A percentile compares a stretch with the other conserved stretches of the same genome.
phyloP scores from a whole-genome alignment of 2,797 vertebrate genomes.

The Smutsia temminckii region DNA sequence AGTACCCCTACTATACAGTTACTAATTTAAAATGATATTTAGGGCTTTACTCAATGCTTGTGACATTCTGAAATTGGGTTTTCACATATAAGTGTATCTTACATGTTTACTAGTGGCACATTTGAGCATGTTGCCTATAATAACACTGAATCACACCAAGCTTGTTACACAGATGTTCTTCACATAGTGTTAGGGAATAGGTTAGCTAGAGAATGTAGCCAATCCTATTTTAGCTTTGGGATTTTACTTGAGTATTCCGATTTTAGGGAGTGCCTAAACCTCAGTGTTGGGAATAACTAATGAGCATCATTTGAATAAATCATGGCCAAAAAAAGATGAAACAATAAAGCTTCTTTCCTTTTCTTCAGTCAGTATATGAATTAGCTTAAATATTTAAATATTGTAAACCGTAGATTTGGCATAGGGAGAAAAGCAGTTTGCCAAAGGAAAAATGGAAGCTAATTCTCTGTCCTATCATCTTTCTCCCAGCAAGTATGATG shows the following conservation, averaged over 20 bases:
- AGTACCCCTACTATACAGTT: neutral
- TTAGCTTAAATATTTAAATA: constrained; percentile 24
- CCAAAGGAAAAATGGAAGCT: constrained; percentile 1
- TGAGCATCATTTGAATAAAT: constrained; percentile 4
- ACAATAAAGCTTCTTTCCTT: neutral
- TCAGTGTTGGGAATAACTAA: neutral
- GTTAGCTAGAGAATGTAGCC: neutral
- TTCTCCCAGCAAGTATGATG: neutral
- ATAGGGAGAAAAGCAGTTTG: neutral
- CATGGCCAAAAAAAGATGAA: neutral
- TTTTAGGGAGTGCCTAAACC: neutral
- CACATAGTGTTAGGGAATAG: neutral
- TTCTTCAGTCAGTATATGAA: neutral
- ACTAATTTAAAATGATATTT: neutral
- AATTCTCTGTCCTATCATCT: neutral
- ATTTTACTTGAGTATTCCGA: neutral
- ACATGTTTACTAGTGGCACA: neutral
- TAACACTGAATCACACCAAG: neutral
- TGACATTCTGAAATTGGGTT: neutral
- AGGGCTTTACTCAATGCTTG: neutral
- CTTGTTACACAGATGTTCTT: neutral
- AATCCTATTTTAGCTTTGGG: neutral
- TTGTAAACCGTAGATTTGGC: neutral
- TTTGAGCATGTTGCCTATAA: neutral
- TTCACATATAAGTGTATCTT: neutral